These are phyloP conservation scores for Erebia epiphron DNA, from an alignment of 2,888 invertebrate species.

Conservation along the genomic window DNA sequence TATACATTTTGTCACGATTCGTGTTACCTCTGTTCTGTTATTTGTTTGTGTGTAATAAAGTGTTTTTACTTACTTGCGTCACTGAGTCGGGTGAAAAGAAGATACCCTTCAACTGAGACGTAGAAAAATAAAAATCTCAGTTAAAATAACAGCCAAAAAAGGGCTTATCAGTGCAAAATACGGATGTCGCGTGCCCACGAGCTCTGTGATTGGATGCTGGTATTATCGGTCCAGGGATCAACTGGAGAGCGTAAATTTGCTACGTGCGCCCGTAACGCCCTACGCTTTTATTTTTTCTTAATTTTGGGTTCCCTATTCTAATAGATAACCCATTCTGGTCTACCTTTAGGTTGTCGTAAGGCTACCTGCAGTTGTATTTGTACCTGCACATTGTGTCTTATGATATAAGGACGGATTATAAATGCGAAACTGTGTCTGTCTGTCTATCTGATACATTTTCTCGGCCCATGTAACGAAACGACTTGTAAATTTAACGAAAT, in stretches of 20 bases:
- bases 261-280: constrained; percentile 38
- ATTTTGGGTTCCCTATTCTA: constrained; percentile 23
- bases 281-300: constrained; percentile 27
- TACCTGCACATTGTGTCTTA: too few species aligned
- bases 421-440: too few species aligned
- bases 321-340: not conserved
- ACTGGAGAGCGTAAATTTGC: constrained; percentile 41
- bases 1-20: too few species aligned
- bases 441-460: too few species aligned
- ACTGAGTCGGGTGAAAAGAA: not conserved
- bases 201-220: constrained; percentile 36
- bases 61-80: too few species aligned
- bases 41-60: too few species aligned
- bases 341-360: too few species aligned
- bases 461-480: too few species aligned
- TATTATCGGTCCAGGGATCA: constrained; percentile 34
- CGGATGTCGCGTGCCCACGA: constrained; percentile 33
- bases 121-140: constrained; percentile 12
- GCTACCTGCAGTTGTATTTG: too few species aligned
- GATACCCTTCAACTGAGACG: not conserved
- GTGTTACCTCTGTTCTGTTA: too few species aligned
- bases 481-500: too few species aligned
- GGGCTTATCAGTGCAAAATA: constrained; percentile 35
- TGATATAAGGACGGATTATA: too few species aligned
- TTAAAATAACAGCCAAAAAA: constrained; percentile 34